phyloP scores from a whole-genome alignment of 2,888 invertebrate genomes.

The Agrotis clavis region DNA sequence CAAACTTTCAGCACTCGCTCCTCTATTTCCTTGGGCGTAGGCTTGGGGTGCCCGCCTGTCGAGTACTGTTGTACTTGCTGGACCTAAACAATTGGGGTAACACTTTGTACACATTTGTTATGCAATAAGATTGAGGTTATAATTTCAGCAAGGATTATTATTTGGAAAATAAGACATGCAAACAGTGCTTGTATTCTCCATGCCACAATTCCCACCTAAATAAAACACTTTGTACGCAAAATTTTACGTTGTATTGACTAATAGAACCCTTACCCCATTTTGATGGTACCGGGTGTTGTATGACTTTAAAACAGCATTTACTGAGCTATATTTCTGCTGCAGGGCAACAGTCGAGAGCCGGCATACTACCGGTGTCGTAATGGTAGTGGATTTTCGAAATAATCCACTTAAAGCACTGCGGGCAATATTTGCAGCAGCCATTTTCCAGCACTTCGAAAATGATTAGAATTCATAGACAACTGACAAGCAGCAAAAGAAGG shows the following conservation, averaged over 20 bases:
- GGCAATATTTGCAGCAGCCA: constrained; percentile 88
- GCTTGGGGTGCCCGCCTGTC: constrained; percentile 86
- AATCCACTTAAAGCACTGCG: constrained; percentile 88
- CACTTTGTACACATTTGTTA: constrained; percentile 86
- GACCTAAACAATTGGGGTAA: constrained; percentile 87
- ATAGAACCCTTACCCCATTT: constrained; percentile 82
- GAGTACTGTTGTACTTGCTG: constrained; percentile 79
- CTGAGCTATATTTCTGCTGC: constrained; percentile 82
- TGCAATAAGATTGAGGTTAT: constrained; percentile 90
- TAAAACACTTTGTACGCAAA: constrained; percentile 25
- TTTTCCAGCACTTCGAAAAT: constrained; percentile 73
- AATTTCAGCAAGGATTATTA: constrained; percentile 45
- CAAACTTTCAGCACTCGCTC: constrained; percentile 97
- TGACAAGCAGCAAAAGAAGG: constrained; percentile 37
- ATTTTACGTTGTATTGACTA: constrained; percentile 72
- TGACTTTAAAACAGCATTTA: constrained; percentile 75
- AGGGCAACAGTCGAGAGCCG: constrained; percentile 84
- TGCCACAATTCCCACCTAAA: constrained; percentile 2
- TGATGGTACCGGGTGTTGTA: constrained; percentile 75
- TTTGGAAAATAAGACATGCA: neutral
- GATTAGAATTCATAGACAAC: constrained; percentile 71
- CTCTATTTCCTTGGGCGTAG: constrained; percentile 93
- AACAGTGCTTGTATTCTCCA: neutral
- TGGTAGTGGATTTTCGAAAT: constrained; percentile 84
- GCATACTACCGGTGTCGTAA: constrained; percentile 84